These are phyloP conservation scores for Hypanus sabinus DNA, from an alignment of 2,113 vertebrate genomes.

Conservation along the genomic window DNA sequence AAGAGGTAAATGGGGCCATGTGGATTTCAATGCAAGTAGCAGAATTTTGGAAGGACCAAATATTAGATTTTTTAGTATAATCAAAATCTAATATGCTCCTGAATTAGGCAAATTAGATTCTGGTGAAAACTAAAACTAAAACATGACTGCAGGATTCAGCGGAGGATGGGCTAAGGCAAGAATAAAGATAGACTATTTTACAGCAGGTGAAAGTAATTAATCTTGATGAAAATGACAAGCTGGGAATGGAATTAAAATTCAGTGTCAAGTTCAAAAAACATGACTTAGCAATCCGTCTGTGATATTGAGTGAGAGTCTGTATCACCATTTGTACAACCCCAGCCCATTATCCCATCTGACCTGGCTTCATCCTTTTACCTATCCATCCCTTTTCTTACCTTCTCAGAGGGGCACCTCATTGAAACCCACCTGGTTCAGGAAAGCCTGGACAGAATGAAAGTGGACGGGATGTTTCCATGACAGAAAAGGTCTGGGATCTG, in stretches of 20 bases:
- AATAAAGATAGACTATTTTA: neutral
- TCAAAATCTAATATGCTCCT: too few species aligned
- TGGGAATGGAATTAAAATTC: neutral
- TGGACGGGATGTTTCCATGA: too few species aligned
- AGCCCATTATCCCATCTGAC: too few species aligned
- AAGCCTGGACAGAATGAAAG: too few species aligned
- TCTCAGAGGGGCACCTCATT: too few species aligned
- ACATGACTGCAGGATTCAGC: neutral
- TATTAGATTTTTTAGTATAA: too few species aligned
- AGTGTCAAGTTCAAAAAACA: neutral
- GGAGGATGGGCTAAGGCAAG: neutral
- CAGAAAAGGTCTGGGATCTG: too few species aligned
- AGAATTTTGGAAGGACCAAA: neutral
- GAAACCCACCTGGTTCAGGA: too few species aligned
- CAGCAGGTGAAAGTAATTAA: neutral
- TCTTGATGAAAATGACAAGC: neutral
- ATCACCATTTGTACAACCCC: too few species aligned
- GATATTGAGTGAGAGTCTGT: too few species aligned
- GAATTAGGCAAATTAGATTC: neutral
- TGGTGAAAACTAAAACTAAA: neutral
- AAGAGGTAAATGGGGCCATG: neutral
- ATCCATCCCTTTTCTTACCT: too few species aligned
- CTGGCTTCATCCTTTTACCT: too few species aligned
- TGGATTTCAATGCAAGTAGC: neutral
- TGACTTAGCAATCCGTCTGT: neutral